Base-by-base conservation (phyloP, 2,888 invertebrate genomes). In the Pseudoips prasinana region DNA sequence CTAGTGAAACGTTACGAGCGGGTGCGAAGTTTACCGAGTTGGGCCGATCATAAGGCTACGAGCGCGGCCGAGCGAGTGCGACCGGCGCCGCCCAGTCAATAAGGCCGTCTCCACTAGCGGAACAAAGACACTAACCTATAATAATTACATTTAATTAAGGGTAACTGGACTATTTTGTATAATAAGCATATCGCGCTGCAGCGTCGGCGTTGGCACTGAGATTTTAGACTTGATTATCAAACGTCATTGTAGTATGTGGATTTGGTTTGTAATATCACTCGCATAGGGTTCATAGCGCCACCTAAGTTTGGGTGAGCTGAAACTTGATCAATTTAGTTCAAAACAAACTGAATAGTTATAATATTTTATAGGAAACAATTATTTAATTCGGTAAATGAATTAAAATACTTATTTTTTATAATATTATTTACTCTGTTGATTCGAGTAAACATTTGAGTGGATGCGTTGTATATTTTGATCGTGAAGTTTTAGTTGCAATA, bases 21-120 rank as follows among this genome's bases (percentile, higher is more conserved):
- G 30, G 36, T 42, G 44, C 75, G 77, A 69, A 58, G 64, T 56
- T 48, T 39, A 51, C 69, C 85, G 86, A 81, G 54, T 42, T 37
- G 25, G 33, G 38, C 59, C 87, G 87, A 84, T 59, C 52, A 50
- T n/a, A 26, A 58, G 59, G 55, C 55, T 48, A 58, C 75, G 75
- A 77, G 57, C 41, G 55, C 60, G 64, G 48, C 68, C 73, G 82
- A 84, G 58, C 72, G 69, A 69, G 71, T 67, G 65, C 78, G 71
- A 75, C 68, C 74, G 85, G 84, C 81, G 83, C 87, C 87, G 87
- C 89, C 88, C 85, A 89, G 89, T 89, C 89, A 88, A 89, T 89
- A 89, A 83, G 87, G 83, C 82, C 75, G 80, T 82, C 85, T 86
- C 85, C 73, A 78, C 80, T 75, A 68, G 62, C 75, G 70, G 82